These are phyloP conservation scores for Thryonomys swinderianus DNA, from an alignment of 2,113 vertebrate genomes.

Conservation along the genomic window DNA sequence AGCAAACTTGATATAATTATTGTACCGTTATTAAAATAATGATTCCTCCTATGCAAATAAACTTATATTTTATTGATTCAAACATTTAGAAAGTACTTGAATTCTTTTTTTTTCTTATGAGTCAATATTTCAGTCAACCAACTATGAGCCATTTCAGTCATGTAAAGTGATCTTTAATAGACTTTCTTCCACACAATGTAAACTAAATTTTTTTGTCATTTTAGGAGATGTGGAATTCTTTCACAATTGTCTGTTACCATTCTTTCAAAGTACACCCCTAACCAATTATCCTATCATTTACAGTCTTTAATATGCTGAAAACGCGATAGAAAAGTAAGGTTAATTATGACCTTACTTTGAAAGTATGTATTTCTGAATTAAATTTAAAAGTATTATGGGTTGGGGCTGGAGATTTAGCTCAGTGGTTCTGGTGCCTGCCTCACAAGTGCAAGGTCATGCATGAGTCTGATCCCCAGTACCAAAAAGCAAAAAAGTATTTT, in stretches of 20 bases:
- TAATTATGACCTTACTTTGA: slow-evolving; percentile 25
- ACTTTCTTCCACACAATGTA: slow-evolving; percentile 29
- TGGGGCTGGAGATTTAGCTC: too few relatives aligned
- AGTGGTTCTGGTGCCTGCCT: too few relatives aligned
- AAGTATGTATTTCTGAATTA: slow-evolving; percentile 53
- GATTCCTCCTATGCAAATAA: neutral
- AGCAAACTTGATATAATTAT: slow-evolving; percentile 17
- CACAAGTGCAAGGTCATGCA: too few relatives aligned
- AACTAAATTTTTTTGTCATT: neutral
- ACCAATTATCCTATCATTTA: slow-evolving; percentile 20
- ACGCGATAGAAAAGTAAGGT: neutral
- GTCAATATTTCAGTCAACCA: neutral
- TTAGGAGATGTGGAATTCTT: slow-evolving; percentile 43
- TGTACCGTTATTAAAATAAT: slow-evolving; percentile 23
- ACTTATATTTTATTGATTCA: slow-evolving; percentile 15
- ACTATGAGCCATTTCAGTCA: slow-evolving; percentile 25
- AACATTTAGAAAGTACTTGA: slow-evolving; percentile 26
- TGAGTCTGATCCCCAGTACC: too few relatives aligned
- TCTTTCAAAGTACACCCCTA: slow-evolving; percentile 6
- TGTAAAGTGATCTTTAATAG: neutral
- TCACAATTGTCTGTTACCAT: slow-evolving; percentile 25
- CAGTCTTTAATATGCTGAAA: slow-evolving; percentile 22
- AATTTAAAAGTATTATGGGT: slow-evolving; percentile 34
- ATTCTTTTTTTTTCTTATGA: slow-evolving; percentile 55
- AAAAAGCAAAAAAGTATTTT: slow-evolving; percentile 11